phyloP scores from a whole-genome alignment of 2,888 invertebrate species.

The Hartigia nigra region DNA sequence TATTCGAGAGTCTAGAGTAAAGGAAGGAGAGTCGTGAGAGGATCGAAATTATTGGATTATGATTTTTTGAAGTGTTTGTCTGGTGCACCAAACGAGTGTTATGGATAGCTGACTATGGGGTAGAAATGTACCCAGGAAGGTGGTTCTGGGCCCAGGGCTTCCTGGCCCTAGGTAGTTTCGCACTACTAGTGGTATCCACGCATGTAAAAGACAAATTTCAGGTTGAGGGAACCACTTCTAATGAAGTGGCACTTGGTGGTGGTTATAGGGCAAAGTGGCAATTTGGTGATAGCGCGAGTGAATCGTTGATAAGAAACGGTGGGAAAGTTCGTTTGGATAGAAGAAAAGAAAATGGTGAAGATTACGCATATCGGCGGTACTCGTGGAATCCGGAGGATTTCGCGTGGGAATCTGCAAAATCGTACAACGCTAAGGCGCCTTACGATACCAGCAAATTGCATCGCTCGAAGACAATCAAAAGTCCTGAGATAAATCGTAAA shows the following conservation, averaged over 20 bases:
- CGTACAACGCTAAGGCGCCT: too few species aligned
- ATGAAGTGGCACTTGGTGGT: not conserved
- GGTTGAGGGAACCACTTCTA: not conserved
- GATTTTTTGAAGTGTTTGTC: too few species aligned
- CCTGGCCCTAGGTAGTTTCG: conserved; percentile 47
- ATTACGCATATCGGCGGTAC: too few species aligned
- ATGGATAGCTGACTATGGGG: conserved; percentile 53
- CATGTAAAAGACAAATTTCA: not conserved
- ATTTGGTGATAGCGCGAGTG: not conserved
- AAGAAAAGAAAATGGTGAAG: too few species aligned
- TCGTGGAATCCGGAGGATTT: too few species aligned
- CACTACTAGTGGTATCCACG: conserved; percentile 8
- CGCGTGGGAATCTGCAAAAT: too few species aligned
- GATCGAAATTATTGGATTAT: not conserved
- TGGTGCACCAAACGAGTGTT: too few species aligned
- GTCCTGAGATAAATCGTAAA: too few species aligned
- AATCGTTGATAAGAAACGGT: not conserved
- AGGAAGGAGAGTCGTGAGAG: not conserved
- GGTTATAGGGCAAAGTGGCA: not conserved
- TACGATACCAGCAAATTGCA: too few species aligned
- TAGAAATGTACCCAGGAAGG: conserved; percentile 59
- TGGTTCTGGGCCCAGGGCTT: conserved; percentile 51
- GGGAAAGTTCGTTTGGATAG: not conserved
- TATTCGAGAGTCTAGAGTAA: too few species aligned
- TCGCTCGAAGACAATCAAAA: too few species aligned